Base-by-base conservation (phyloP, 35 echinoderm and acorn worm genomes). In the Eucidaris tribuloides region DNA sequence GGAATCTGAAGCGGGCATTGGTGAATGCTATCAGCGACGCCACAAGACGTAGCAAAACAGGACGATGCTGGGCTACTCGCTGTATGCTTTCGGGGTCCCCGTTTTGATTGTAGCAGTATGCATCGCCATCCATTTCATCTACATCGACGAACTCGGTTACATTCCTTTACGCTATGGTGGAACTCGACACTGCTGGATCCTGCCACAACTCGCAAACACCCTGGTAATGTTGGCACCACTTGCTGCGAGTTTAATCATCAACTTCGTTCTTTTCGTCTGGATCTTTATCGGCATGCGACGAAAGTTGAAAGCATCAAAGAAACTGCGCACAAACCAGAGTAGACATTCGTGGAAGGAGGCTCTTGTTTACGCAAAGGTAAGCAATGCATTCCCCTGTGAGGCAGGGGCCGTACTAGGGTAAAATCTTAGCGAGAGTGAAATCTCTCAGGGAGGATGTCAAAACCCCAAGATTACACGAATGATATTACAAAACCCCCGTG, bases 171-270 rank as follows among this genome's bases (percentile, higher is more conserved):
- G 25, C 68, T 74, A 74, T n/a, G 68, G 68, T 17, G 68, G 68
- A 44, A 41, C 68, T 35, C 38, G 68, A 74, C 68, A 74, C n/a
- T 74, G 68, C 37, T 74, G 68, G 68, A 74, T 74, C 34, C 44
- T 42, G 1, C 68, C 68, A 24, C 38, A 42, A 40, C 19, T 4
- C 25, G 68, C 68, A 14, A 74, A 74, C 40, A 17, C 24, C 20
- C 35, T 20, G n/a, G 68, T 74, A 22, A 74, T 74, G 68, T 36
- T 74, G 2, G 68, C 28, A 41, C 68, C 68, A 6, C 29, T 74
- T 27, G 68, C 68, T 43, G 11, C 44, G 18, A n/a, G 68, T 36
- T 36, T 74, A 24, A 22, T 74, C 2, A n/a, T 74, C 37, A 74
- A 74, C 68, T 7, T 44, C 68, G 44, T 74, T 13, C 41, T 74